A percentile compares a stretch with the other conserved stretches of the same genome.
Conservation (phyloP, 2,888 invertebrate species). For the Nemotelus pantherinus region DNA sequence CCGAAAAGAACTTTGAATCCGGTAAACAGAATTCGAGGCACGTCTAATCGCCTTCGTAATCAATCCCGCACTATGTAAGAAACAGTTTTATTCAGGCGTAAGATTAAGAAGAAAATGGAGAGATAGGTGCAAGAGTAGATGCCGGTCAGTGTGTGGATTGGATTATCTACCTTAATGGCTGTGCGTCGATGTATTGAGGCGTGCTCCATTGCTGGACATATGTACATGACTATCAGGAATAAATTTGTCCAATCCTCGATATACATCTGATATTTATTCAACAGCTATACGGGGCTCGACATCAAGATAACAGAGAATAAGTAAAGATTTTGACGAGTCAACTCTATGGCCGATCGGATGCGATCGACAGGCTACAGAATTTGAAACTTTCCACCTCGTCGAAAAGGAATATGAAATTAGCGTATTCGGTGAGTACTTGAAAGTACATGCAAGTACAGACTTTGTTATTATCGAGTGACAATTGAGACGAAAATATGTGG, state of each 20-base stretch:
- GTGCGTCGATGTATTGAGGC: no score
- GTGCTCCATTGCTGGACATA: no score
- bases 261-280: slow-evolving; percentile 24
- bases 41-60: slow-evolving; percentile 24
- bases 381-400: neutral
- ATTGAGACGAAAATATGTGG: no score
- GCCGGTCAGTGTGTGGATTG: neutral
- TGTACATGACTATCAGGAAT: neutral
- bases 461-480: no score
- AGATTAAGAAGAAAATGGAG: neutral
- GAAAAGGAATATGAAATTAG: slow-evolving; percentile 17
- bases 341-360: neutral
- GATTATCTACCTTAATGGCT: no score
- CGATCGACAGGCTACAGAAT: neutral
- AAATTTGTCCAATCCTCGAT: slow-evolving; percentile 21
- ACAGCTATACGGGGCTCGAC: neutral
- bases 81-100: slow-evolving; percentile 15
- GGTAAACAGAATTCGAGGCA: slow-evolving; percentile 24
- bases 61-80: slow-evolving; percentile 5
- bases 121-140: slow-evolving; percentile 13
- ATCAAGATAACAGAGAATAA: neutral
- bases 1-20: neutral
- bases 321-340: neutral
- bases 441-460: neutral
- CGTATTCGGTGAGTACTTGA: neutral